These are phyloP conservation scores for Mormyrops attenuatus DNA, from an alignment of 2,797 vertebrate species.

Conservation along the genomic window DNA sequence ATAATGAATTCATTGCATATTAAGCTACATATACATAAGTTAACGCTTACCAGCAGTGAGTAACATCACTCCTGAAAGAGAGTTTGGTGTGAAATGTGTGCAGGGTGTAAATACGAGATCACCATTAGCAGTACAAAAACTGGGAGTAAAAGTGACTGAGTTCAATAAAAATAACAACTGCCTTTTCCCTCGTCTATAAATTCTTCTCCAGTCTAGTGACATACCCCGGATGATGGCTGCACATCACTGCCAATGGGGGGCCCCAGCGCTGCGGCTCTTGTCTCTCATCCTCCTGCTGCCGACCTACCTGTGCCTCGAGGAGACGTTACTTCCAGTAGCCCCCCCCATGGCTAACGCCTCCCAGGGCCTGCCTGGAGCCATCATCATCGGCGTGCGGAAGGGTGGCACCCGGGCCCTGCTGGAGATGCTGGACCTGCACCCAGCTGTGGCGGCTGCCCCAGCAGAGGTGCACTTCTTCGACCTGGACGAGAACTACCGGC, in stretches of 20 bases:
- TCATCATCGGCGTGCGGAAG: slow-evolving; percentile 74
- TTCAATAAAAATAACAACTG: neutral
- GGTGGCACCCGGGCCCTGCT: slow-evolving; percentile 69
- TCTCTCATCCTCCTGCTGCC: slow-evolving; percentile 59
- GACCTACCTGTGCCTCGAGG: slow-evolving; percentile 62
- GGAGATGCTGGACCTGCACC: slow-evolving; percentile 75
- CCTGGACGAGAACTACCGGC: slow-evolving; percentile 65
- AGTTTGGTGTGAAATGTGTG: neutral
- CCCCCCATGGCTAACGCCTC: slow-evolving; percentile 42
- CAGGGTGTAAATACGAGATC: neutral
- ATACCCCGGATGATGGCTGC: neutral
- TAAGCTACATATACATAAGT: neutral
- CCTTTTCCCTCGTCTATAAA: neutral
- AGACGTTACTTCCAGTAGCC: slow-evolving; percentile 41
- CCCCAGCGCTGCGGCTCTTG: neutral
- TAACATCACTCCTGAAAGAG: neutral
- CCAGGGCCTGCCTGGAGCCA: slow-evolving; percentile 63
- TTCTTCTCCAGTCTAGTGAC: neutral
- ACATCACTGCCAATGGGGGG: neutral
- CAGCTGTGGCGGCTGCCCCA: slow-evolving; percentile 66
- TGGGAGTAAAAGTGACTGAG: neutral
- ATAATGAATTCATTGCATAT: neutral
- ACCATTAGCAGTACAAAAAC: neutral
- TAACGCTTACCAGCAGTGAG: neutral
- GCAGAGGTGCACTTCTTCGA: slow-evolving; percentile 76